Base-by-base conservation (phyloP, 2,888 invertebrate species). In the Drosophila subquinaria region DNA sequence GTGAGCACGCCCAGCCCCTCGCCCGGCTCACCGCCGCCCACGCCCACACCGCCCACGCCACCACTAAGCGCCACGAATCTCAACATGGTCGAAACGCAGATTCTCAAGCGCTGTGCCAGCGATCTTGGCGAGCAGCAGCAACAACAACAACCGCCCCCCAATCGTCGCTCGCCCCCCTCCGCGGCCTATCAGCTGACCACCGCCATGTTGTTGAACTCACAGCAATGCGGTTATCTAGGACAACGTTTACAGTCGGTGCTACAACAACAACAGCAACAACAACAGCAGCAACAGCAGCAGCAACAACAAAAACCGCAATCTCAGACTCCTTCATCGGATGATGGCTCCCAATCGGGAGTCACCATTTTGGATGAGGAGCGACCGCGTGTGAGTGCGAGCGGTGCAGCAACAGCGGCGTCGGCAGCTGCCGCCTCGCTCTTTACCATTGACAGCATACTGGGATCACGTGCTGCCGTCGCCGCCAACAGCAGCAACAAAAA, bases 391-490 rank as follows among this genome's bases (percentile, higher is more conserved):
- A 69, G 68, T 53, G 38, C n/a, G 38, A 38, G 38, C 38, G 77
- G 79, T 48, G 78, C 79, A 38, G 81, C 88, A 10, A 83, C 91
- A 8, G 93, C 95, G 89, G 90, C 91, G 4, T 86, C 89, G 0
- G 90, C 92, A 2, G 93, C 95, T 89, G 93, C 94, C 0, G 93
- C 94, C 23, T 95, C 95, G 5, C 94, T 97, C 73, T 97, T 97
- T 92, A 97, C 97, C 85, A 97, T 97, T 90, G 97, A 97, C 93
- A 97, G 97, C 93, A 97, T 97, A 87, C 93, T 97, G 92, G 96
- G 96, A 52, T 96, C 96, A 59, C 81, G 92, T 45, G 77, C 51
- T 60, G 79, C 35, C 67, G 55, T 66, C 69, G 73, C 62, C 43
- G 76, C 67, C 42, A 80, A 48, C 55, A 51, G 40, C 60, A 45